Conservation (phyloP, 1,140 invertebrate genomes). For the Augochlora pura region DNA sequence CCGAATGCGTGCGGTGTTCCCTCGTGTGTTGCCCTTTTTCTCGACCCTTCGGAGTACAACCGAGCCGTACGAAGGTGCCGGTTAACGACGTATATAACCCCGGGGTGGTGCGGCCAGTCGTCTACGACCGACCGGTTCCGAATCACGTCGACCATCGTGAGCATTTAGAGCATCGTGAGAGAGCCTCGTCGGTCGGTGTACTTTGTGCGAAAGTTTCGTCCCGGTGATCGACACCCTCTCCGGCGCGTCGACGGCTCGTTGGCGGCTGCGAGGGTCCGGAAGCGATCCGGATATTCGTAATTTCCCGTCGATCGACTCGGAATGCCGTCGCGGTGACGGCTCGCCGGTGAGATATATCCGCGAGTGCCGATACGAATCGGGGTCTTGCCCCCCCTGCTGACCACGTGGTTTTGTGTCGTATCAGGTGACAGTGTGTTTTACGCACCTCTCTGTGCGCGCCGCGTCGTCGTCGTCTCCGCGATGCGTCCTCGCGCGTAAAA, state of each 20-base stretch:
- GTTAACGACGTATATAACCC: too few species aligned
- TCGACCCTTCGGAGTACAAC: not conserved
- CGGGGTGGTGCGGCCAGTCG: too few species aligned
- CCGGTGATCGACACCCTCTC: not conserved
- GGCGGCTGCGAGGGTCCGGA: too few species aligned
- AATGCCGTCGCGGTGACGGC: slow-evolving; percentile 11
- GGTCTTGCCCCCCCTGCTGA: too few species aligned
- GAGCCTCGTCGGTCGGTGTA: not conserved
- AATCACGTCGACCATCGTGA: not conserved
- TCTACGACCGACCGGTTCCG: too few species aligned
- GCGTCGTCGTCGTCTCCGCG: too few species aligned
- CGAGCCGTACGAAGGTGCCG: too few species aligned
- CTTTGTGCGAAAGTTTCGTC: not conserved
- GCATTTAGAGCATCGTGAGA: too few species aligned
- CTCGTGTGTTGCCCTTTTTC: not conserved
- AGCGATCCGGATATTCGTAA: not conserved
- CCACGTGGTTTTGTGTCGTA: slow-evolving; percentile 28
- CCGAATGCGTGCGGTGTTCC: slow-evolving; percentile 24
- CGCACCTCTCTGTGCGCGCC: too few species aligned
- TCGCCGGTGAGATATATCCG: not conserved
- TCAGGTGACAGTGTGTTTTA: not conserved
- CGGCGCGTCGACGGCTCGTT: not conserved
- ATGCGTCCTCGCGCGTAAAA: too few species aligned
- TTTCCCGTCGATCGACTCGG: not conserved
- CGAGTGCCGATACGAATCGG: not conserved